phyloP scores from a whole-genome alignment of 2,797 vertebrate species.

The Microctenopoma stevenorrisi region DNA sequence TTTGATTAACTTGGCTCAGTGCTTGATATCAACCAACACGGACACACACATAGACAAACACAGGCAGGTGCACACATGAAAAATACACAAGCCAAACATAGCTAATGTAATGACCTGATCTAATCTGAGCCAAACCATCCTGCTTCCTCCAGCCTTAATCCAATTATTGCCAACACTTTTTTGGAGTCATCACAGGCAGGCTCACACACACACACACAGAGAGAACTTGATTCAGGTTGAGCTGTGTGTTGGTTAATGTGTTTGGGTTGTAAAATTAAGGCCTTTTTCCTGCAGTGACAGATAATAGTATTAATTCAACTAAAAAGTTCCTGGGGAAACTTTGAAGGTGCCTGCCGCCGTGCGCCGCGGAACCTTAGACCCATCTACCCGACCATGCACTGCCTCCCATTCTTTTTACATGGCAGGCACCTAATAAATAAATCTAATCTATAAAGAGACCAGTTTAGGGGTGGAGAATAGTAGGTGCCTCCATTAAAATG shows the following conservation, averaged over 20 bases:
- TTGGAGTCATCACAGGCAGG: conserved; percentile 44
- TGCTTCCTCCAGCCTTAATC: conserved; percentile 65
- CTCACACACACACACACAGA: conserved; percentile 12
- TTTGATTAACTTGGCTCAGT: conserved; percentile 42
- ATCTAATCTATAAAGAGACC: too few relatives aligned
- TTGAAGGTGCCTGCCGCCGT: too few relatives aligned
- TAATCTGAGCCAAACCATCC: conserved; percentile 68
- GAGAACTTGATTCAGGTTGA: conserved; percentile 20
- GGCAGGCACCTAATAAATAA: too few relatives aligned
- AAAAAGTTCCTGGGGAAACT: not conserved
- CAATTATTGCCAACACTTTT: conserved; percentile 67
- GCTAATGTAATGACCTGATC: conserved; percentile 49
- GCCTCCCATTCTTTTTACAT: too few relatives aligned
- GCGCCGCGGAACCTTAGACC: too few relatives aligned
- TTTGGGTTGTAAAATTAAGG: conserved; percentile 5
- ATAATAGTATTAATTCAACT: conserved; percentile 2
- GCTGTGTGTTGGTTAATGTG: conserved; percentile 12
- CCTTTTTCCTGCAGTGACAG: conserved; percentile 3
- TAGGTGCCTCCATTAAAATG: too few relatives aligned
- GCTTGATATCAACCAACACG: conserved; percentile 31
- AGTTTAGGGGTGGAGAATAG: too few relatives aligned
- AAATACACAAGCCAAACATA: conserved; percentile 43
- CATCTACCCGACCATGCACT: too few relatives aligned
- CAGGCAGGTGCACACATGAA: conserved; percentile 24
- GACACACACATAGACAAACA: conserved; percentile 13